These are phyloP conservation scores for Amblyjoppa proteus DNA, from an alignment of 2,888 invertebrate species.

Conservation along the genomic window DNA sequence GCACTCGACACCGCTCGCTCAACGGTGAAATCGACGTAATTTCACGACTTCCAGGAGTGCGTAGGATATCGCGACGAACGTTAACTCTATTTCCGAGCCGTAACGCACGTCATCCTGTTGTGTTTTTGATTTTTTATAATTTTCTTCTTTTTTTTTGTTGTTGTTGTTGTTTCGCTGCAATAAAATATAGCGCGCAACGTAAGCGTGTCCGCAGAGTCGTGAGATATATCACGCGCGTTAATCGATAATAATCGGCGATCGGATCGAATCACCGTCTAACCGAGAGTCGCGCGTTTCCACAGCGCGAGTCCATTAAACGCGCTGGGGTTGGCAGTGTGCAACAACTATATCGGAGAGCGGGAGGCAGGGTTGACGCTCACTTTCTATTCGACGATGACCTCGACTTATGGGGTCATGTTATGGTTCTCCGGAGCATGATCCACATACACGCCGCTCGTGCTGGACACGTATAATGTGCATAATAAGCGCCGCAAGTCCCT, in stretches of 20 bases:
- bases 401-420: constrained; percentile 40
- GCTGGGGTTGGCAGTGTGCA: neutral
- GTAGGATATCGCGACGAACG: constrained; percentile 25
- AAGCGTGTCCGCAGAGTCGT: neutral
- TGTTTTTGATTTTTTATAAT: neutral
- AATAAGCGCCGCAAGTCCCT: neutral
- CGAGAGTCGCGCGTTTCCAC: neutral
- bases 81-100: constrained; percentile 25
- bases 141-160: neutral
- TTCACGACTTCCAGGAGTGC: constrained; percentile 25
- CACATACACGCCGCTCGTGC: constrained; percentile 5
- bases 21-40: neutral
- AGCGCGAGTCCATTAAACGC: neutral
- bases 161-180: neutral
- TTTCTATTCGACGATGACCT: constrained; percentile 48
- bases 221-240: constrained; percentile 30
- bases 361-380: constrained; percentile 48
- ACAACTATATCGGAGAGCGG: constrained; percentile 8
- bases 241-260: constrained; percentile 58
- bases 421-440: constrained; percentile 1
- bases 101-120: constrained; percentile 42
- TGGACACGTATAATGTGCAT: neutral
- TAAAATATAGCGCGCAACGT: neutral
- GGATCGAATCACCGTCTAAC: constrained; percentile 51
- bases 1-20: neutral